phyloP scores from a whole-genome alignment of 1,140 invertebrate genomes.

The Eubasilissa regina region DNA sequence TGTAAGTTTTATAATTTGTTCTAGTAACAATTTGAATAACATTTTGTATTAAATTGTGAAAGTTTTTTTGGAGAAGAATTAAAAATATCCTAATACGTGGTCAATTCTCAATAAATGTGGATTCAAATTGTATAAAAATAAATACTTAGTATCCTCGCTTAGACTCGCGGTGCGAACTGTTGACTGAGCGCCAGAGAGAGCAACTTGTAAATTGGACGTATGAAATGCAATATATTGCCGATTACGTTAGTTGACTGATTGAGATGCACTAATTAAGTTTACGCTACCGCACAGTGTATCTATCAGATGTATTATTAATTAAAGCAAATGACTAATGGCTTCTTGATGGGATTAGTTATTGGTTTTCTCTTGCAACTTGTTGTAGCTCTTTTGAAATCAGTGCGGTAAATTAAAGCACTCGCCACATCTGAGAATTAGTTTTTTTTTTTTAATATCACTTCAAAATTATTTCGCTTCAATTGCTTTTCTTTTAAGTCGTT shows the following conservation, averaged over 20 bases:
- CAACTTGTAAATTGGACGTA: conserved; percentile 23
- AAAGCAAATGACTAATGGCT: conserved; percentile 46
- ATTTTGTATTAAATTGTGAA: no score
- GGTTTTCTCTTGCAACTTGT: neutral
- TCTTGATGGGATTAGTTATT: conserved; percentile 35
- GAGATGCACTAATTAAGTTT: conserved; percentile 42
- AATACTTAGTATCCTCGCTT: no score
- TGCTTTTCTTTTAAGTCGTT: no score
- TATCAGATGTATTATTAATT: conserved; percentile 48
- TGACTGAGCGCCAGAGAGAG: neutral
- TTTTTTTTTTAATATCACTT: neutral
- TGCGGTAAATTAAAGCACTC: neutral
- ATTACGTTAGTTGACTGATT: conserved; percentile 5
- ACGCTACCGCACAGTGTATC: conserved; percentile 39
- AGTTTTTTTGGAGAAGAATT: no score
- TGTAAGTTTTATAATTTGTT: no score
- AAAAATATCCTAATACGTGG: no score
- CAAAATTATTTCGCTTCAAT: neutral
- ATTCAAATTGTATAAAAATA: no score
- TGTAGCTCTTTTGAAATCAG: neutral
- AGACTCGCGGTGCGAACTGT: no score
- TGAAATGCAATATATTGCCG: conserved; percentile 22
- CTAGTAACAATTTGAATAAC: no score
- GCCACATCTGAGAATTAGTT: neutral
- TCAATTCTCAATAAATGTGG: no score